Base-by-base conservation (phyloP, 2,113 vertebrate species). In the Phainopepla nitens region DNA sequence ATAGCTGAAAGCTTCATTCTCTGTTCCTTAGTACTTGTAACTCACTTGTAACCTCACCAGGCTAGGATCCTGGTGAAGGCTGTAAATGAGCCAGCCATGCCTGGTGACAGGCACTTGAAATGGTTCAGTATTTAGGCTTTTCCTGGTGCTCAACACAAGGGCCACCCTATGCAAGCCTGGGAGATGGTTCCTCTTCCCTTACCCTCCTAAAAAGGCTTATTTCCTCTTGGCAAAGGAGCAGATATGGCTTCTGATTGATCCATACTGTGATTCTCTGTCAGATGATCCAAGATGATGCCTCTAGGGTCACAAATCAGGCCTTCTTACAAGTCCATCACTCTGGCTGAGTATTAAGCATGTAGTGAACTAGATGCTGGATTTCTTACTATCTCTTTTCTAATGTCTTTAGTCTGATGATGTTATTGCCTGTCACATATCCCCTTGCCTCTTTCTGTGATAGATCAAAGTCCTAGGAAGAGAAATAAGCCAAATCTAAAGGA, bases 51-150 rank as follows among this genome's bases (percentile, higher is more conserved):
- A 39, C 39, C 39, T 39, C 39, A 39, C 39, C 39, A 39, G 13
- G 17, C 25, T 22, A 36, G 25, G 27, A 28, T 56, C 13, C n/a
- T 65, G 35, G 19, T 2, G 19, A 47, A 11, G 41, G 15, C 44
- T 56, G 19, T 25, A 41, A 56, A 29, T 0, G 1, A 89, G 8
- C 10, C 42, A 81, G 5, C 24, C 2, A 0, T 35, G 29, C 7
- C 29, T n/a, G 49, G 31, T 0, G 1, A 33, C 35, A 58, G 31
- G 39, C 9, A 3, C 11, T 44, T 51, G 53, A 36, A 39, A 24
- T 27, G 20, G 9, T 14, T 7, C n/a, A 56, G 25, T 13, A 6
- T 51, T 66, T 29, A 23, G 36, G 27, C 18, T 72, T 79, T 80
- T 35, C 15, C 27, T 1, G 0, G 28, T 19, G 68, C 4, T 42